Evolutionary conservation across 1,140 invertebrate genomes (phyloP).

Genomic region (Drosophila seguyi): DNA sequence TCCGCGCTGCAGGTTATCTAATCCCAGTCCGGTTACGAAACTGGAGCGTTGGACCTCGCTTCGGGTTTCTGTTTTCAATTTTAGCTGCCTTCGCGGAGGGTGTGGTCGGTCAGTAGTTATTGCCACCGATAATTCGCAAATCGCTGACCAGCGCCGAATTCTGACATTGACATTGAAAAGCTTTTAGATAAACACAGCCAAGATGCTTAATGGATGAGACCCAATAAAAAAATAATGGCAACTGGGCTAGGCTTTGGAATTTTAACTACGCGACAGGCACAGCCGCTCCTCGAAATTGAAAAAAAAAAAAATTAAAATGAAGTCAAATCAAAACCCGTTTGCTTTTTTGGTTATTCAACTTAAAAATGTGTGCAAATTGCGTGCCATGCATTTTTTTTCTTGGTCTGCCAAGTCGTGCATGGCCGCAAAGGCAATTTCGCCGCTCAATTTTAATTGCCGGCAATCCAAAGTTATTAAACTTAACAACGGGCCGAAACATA

Average conservation of each 20-base stretch:
- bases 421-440: constrained; percentile 57
- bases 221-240: constrained; percentile 1
- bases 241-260: constrained; percentile 53
- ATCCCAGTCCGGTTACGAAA: constrained; percentile 23
- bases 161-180: constrained; percentile 81
- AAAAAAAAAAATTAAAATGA: not conserved
- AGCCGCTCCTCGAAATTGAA: constrained; percentile 58
- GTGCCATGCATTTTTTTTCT: constrained; percentile 69
- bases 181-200: constrained; percentile 27
- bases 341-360: constrained; percentile 77
- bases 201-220: constrained; percentile 44
- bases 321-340: constrained; percentile 50
- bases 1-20: constrained; percentile 53
- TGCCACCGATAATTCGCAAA: constrained; percentile 7
- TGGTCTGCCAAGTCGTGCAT: constrained; percentile 55
- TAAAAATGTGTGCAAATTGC: constrained; percentile 60
- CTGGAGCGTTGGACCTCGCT: constrained; percentile 11
- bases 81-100: constrained; percentile 8
- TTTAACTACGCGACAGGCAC: constrained; percentile 44
- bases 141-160: constrained; percentile 22
- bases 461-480: constrained; percentile 78
- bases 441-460: constrained; percentile 67
- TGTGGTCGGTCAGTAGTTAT: constrained; percentile 22
- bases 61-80: constrained; percentile 18
- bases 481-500: constrained; percentile 61